Base-by-base conservation (phyloP, 2,888 invertebrate genomes). In the Pocota personata region DNA sequence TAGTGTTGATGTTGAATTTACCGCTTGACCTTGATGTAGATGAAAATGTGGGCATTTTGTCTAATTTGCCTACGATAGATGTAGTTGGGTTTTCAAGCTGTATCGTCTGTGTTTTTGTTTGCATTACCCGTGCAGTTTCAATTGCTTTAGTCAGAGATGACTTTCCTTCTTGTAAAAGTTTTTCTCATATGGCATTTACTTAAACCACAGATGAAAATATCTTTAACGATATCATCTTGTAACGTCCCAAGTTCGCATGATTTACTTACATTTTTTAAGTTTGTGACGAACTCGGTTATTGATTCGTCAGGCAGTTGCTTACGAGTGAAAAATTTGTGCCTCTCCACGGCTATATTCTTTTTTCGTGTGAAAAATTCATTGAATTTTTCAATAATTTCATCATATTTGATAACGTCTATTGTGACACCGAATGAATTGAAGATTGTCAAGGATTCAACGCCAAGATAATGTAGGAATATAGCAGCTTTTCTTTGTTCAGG, bases 291-390 rank as follows among this genome's bases (percentile, higher is more conserved):
- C 69, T 80, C 50, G 21, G 30, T 67, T 24, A 67, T 62, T 3
- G 67, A 75, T 32, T 67, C 80, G 46, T 58, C 60, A 8, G 14
- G 50, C 19, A 67, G 35, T 60, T 80, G 73, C 32, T 55, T 75
- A 50, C 66, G 24, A 8, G 27, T 52, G 43, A 75, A 82, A 43
- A 76, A 72, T 3, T 46, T 48, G 10, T 73, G 60, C 32, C 66
- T 73, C n/a, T 64, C 71, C 57, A 71, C 64, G 1, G 71, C 57
- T 2, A 77, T 82, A 37, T 82, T 82, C 21, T 71, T 72, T 58
- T 76, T 77, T 21, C 50, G 71, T 1, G 50, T 35, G 27, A 27
- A 62, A 35, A 62, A 73, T 52, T 50, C 60, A 16, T 50, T 19
- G 37, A 72, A 60, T 37, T 73, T 62, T 1, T 52, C 5, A 12